These are phyloP conservation scores for Poliocrania exsul DNA, from an alignment of 2,797 vertebrate genomes.

Conservation along the genomic window DNA sequence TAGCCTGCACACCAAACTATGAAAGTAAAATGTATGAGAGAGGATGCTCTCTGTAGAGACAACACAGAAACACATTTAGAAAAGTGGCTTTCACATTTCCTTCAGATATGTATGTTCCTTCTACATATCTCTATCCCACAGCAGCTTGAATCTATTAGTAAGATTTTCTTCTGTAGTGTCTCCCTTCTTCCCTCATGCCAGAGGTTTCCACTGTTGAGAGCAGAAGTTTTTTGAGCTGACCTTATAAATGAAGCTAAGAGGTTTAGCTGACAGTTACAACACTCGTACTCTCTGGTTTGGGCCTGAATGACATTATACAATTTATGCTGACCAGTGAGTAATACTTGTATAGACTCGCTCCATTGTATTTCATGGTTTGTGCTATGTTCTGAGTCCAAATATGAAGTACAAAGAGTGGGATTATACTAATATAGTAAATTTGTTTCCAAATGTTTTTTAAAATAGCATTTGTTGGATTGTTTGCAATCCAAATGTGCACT, in stretches of 20 bases:
- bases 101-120: neutral
- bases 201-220: neutral
- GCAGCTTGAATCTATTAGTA: neutral
- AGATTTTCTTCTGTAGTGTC: neutral
- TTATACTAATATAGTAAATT: neutral
- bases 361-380: neutral
- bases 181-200: neutral
- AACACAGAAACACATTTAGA: neutral
- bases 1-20: neutral
- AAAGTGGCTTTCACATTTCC: neutral
- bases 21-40: neutral
- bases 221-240: neutral
- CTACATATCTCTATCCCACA: neutral
- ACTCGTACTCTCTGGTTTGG: neutral
- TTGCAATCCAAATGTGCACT: constrained; percentile 38
- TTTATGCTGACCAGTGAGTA: neutral
- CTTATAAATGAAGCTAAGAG: neutral
- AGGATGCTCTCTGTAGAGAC: neutral
- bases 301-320: neutral
- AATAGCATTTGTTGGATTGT: constrained; percentile 28
- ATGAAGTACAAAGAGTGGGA: neutral
- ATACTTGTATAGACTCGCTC: neutral
- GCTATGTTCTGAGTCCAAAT: neutral
- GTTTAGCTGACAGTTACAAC: neutral
- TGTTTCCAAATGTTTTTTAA: constrained; percentile 9